Evolutionary conservation across 2,888 invertebrate genomes (phyloP).

Genomic region (Sturmia bella): DNA sequence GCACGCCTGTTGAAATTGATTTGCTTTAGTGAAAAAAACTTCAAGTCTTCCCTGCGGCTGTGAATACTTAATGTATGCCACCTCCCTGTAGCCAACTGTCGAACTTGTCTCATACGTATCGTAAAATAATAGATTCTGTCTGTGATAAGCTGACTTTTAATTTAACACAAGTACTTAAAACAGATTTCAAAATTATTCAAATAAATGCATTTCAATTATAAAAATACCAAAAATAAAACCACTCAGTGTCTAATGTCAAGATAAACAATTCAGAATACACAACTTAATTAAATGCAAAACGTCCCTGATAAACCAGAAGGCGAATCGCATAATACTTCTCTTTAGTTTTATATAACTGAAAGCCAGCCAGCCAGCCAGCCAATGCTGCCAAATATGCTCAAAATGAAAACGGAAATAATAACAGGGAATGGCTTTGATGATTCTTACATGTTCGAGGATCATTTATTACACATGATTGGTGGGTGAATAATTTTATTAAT

Average conservation of each 20-base stretch:
- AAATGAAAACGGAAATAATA: slow-evolving; percentile 81
- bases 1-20: slow-evolving; percentile 39
- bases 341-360: not conserved
- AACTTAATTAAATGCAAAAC: slow-evolving; percentile 18
- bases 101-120: not conserved
- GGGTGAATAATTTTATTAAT: slow-evolving; percentile 67
- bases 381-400: slow-evolving; percentile 76
- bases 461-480: slow-evolving; percentile 81
- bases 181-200: slow-evolving; percentile 17
- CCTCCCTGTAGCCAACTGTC: not conserved
- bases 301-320: slow-evolving; percentile 11
- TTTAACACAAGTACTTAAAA: slow-evolving; percentile 17
- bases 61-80: not conserved
- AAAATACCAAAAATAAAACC: slow-evolving; percentile 10
- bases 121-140: slow-evolving; percentile 2
- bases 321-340: not conserved
- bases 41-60: not conserved
- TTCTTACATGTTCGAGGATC: slow-evolving; percentile 79
- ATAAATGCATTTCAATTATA: slow-evolving; percentile 31
- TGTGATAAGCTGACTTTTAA: slow-evolving; percentile 51
- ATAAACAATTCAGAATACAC: not conserved
- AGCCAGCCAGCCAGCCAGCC: slow-evolving; percentile 1
- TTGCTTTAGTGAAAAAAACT: slow-evolving; percentile 23
- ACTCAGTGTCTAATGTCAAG: slow-evolving; percentile 21
- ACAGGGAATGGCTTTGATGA: slow-evolving; percentile 79